phyloP scores from a whole-genome alignment of 2,113 vertebrate species.

The Chrysemys picta region DNA sequence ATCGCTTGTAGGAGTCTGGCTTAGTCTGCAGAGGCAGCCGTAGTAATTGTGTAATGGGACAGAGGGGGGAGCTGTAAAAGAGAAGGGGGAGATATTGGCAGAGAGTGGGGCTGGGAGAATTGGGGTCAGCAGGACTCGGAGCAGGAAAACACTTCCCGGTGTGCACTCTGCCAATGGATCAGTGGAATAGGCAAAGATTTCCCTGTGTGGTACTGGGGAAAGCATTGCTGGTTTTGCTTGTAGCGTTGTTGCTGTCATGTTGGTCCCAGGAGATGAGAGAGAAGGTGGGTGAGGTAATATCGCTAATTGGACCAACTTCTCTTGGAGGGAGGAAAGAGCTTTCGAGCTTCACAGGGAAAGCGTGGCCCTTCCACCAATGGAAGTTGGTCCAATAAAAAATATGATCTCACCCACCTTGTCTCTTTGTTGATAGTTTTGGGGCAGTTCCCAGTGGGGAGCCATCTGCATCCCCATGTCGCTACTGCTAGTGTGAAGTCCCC shows the following conservation, averaged over 20 bases:
- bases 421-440: neutral
- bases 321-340: neutral
- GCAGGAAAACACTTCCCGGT: neutral
- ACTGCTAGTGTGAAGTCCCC: neutral
- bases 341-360: neutral
- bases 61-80: neutral
- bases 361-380: neutral
- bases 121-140: neutral
- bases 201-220: neutral
- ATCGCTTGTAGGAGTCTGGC: fast-evolving
- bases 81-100: neutral
- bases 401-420: neutral
- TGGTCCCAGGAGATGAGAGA: no score
- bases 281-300: neutral
- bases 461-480: neutral
- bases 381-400: neutral
- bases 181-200: neutral
- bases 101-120: neutral
- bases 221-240: neutral
- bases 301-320: neutral
- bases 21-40: neutral
- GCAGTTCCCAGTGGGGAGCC: neutral
- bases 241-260: no score
- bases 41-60: neutral
- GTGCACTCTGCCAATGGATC: neutral